These are phyloP conservation scores for Tragelaphus scriptus DNA, from an alignment of 2,113 vertebrate species.

Conservation along the genomic window DNA sequence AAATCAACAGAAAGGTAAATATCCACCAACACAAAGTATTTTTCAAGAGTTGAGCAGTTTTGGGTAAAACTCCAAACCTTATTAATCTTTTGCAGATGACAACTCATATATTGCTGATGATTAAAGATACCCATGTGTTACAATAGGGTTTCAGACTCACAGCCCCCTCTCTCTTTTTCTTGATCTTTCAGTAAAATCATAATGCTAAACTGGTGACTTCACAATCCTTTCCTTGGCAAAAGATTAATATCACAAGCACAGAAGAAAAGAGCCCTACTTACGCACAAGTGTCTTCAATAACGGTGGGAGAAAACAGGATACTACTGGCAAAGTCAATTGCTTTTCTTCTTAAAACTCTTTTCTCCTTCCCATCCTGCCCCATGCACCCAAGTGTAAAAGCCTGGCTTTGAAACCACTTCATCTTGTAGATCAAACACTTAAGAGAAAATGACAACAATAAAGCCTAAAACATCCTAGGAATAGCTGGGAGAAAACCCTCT, in stretches of 20 bases:
- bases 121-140: slow-evolving; percentile 61
- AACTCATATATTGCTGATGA: slow-evolving; percentile 45
- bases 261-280: slow-evolving; percentile 44
- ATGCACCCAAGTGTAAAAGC: slow-evolving; percentile 54
- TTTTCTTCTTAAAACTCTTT: slow-evolving; percentile 68
- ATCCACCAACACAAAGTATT: not conserved
- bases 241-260: slow-evolving; percentile 60
- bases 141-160: slow-evolving; percentile 12
- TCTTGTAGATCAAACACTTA: slow-evolving; percentile 65
- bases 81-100: slow-evolving; percentile 67
- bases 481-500: slow-evolving; percentile 59
- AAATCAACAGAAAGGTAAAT: slow-evolving; percentile 45
- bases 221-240: slow-evolving; percentile 67
- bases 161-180: slow-evolving; percentile 60
- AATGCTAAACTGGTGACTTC: slow-evolving; percentile 65
- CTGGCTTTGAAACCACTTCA: slow-evolving; percentile 56
- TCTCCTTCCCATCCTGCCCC: slow-evolving; percentile 52
- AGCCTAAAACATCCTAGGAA: slow-evolving; percentile 47
- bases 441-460: slow-evolving; percentile 56
- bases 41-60: slow-evolving; percentile 28
- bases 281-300: slow-evolving; percentile 68
- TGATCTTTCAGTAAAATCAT: slow-evolving; percentile 66
- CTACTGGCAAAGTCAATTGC: slow-evolving; percentile 67
- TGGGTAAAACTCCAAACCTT: slow-evolving; percentile 49
- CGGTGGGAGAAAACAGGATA: slow-evolving; percentile 45